Evolutionary conservation across 2,888 invertebrate genomes (phyloP).

Genomic region (Villa cingulata): DNA sequence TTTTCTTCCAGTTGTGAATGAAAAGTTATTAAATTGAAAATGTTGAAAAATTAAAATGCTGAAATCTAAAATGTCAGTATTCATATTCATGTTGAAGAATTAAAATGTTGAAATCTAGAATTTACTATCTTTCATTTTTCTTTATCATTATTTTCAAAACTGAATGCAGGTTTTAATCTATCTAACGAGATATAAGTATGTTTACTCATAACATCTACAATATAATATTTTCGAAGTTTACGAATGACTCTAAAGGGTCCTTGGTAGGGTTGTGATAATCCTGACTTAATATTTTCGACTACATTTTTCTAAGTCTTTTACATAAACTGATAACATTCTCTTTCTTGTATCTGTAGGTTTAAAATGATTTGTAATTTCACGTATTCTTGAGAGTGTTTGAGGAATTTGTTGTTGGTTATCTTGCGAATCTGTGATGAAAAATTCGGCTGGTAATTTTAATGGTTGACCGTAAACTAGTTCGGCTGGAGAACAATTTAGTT

Average conservation of each 20-base stretch:
- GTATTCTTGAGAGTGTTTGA: not conserved
- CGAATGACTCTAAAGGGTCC: not conserved
- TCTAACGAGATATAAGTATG: too few relatives aligned
- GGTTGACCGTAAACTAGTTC: constrained; percentile 10
- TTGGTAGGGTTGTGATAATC: not conserved
- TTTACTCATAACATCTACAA: too few relatives aligned
- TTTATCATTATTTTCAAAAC: too few relatives aligned
- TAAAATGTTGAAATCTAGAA: too few relatives aligned
- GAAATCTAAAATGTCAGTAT: too few relatives aligned
- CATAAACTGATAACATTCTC: not conserved
- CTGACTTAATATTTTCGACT: not conserved
- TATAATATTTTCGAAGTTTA: not conserved
- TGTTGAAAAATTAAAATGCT: too few relatives aligned
- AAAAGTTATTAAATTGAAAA: too few relatives aligned
- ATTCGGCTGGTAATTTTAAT: constrained; percentile 1
- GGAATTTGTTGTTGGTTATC: not conserved
- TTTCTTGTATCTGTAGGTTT: not conserved
- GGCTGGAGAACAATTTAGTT: constrained; percentile 5
- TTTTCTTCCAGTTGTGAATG: too few relatives aligned
- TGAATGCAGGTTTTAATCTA: too few relatives aligned
- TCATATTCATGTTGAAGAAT: too few relatives aligned
- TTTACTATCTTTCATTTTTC: too few relatives aligned
- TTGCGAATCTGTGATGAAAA: not conserved
- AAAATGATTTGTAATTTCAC: not conserved
- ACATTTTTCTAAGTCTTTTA: not conserved